phyloP scores from a whole-genome alignment of 2,888 invertebrate genomes.

The Nemotelus nigrinus region DNA sequence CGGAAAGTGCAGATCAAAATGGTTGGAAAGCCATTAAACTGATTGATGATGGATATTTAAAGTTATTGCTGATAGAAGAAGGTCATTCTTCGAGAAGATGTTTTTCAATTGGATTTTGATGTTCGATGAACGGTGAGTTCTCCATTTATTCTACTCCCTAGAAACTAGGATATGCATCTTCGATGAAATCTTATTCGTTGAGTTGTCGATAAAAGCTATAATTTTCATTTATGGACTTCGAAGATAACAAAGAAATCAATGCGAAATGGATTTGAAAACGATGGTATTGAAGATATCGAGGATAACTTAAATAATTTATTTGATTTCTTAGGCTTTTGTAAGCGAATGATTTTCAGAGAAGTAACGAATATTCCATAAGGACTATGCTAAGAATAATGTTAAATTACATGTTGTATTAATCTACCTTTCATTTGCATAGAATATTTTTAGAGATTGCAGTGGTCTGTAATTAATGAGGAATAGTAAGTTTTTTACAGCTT shows the following conservation, averaged over 20 bases:
- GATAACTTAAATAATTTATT: too few species aligned
- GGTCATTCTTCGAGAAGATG: slow-evolving; percentile 15
- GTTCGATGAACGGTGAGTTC: background rate
- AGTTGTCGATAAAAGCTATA: background rate
- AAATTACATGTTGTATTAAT: too few species aligned
- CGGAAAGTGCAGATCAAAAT: slow-evolving; percentile 38
- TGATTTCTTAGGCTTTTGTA: too few species aligned
- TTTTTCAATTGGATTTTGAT: slow-evolving; percentile 23
- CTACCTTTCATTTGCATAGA: too few species aligned
- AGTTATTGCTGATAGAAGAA: slow-evolving; percentile 27
- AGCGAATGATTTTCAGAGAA: too few species aligned
- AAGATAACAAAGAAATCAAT: background rate
- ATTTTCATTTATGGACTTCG: background rate
- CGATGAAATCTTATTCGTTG: background rate
- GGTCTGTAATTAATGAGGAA: too few species aligned
- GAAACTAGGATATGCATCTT: background rate
- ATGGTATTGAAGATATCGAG: too few species aligned
- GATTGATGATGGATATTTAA: slow-evolving; percentile 36
- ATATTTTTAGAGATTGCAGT: too few species aligned
- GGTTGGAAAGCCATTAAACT: slow-evolving; percentile 37
- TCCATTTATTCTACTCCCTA: background rate
- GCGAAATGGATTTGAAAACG: too few species aligned
- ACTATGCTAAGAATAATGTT: too few species aligned
- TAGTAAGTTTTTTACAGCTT: too few species aligned
- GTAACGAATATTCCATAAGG: too few species aligned